These are phyloP conservation scores for Chrysocyon brachyurus DNA, from an alignment of 2,797 vertebrate genomes.

Conservation along the genomic window DNA sequence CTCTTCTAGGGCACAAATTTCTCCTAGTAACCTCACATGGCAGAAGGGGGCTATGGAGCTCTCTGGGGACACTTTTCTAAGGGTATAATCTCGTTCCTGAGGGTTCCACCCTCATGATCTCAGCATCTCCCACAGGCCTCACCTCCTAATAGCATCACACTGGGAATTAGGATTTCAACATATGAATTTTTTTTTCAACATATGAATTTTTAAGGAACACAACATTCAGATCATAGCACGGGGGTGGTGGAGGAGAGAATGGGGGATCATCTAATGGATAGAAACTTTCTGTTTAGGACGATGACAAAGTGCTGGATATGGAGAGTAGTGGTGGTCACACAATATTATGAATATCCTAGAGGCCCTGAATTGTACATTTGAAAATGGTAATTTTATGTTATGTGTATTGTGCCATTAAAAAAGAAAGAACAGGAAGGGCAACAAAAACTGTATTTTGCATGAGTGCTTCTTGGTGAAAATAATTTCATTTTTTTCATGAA, in stretches of 20 bases:
- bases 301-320: not conserved
- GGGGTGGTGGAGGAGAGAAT: not conserved
- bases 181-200: not conserved
- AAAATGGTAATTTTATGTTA: not conserved
- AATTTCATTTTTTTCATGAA: slow-evolving; percentile 71
- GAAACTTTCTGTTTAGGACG: not conserved
- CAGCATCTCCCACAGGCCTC: not conserved
- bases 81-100: not conserved
- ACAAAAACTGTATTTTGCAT: slow-evolving; percentile 40
- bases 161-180: not conserved
- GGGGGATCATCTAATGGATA: not conserved
- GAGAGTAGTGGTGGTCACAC: rapidly evolving
- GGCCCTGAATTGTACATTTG: not conserved
- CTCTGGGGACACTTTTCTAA: not conserved
- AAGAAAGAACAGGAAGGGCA: not conserved
- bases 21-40: not conserved
- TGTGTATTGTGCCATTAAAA: not conserved
- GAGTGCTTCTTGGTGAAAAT: slow-evolving; percentile 64
- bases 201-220: not conserved
- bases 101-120: not conserved
- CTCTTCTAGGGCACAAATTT: not conserved
- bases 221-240: not conserved
- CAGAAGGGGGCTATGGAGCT: not conserved
- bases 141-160: not conserved
- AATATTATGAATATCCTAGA: not conserved